Percentiles rank a stretch among this genome's conserved stretches.
phyloP scores from a whole-genome alignment of 2,113 vertebrate genomes.

The Gasterosteus nipponicus region DNA sequence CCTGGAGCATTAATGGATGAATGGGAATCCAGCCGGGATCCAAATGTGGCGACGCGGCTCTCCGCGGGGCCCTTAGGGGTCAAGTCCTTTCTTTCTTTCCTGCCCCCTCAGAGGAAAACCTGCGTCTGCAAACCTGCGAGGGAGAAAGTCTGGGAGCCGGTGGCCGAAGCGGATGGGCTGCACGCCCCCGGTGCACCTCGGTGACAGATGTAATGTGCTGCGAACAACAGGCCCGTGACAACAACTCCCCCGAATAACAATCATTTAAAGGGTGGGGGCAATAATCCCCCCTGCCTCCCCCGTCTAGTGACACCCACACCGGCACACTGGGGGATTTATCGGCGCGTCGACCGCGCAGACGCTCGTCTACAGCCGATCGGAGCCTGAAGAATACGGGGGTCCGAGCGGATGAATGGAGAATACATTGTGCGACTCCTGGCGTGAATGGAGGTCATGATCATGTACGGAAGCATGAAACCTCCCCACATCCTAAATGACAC shows the following conservation, averaged over 20 bases:
- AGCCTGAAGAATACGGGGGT: background rate
- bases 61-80: constrained; percentile 7
- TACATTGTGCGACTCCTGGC: background rate
- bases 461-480: background rate
- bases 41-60: background rate
- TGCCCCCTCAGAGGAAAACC: constrained; percentile 10
- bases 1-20: background rate
- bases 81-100: constrained; percentile 24
- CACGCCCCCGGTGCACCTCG: constrained; percentile 35
- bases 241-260: constrained; percentile 43
- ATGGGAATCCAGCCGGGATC: constrained; percentile 17
- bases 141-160: constrained; percentile 2
- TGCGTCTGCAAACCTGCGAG: constrained; percentile 33
- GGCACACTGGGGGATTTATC: constrained; percentile 54
- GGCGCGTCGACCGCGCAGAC: background rate
- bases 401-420: background rate
- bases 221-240: constrained; percentile 45
- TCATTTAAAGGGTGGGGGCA: constrained; percentile 34
- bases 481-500: background rate
- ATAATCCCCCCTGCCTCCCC: constrained; percentile 49
- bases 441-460: background rate
- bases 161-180: background rate
- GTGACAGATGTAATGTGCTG: constrained; percentile 57
- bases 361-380: background rate
- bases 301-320: constrained; percentile 38